Percentiles rank a stretch among this genome's conserved stretches.
Evolutionary conservation across 2,888 invertebrate species (phyloP).

Genomic region (Crepidodera aurea): DNA sequence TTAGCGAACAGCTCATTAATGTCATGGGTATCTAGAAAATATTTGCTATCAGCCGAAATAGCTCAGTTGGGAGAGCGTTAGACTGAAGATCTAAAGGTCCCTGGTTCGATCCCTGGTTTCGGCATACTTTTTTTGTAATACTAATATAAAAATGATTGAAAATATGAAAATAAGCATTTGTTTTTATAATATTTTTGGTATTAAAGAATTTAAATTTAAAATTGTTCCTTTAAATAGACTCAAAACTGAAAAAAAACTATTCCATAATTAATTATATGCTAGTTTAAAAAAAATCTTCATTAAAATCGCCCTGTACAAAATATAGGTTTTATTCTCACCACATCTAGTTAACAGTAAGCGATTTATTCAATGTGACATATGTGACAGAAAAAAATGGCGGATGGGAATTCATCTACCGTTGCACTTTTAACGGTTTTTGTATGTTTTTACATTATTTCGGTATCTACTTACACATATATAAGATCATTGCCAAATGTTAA

Average conservation of each 20-base stretch:
- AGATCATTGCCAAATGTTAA: constrained; percentile 19
- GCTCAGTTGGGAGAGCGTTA: constrained; percentile 85
- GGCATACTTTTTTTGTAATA: constrained; percentile 61
- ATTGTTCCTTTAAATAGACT: too few relatives aligned
- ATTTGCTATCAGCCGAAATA: constrained; percentile 68
- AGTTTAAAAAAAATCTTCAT: too few relatives aligned
- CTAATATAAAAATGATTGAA: too few relatives aligned
- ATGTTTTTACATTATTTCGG: constrained; percentile 27
- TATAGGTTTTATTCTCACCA: too few relatives aligned
- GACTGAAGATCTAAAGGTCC: constrained; percentile 78
- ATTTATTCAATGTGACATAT: neutral
- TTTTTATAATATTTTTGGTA: too few relatives aligned
- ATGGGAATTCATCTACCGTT: constrained; percentile 20
- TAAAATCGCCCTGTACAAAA: too few relatives aligned
- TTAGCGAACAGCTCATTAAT: too few relatives aligned
- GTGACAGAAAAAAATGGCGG: constrained; percentile 18
- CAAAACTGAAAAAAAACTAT: too few relatives aligned
- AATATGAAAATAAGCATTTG: too few relatives aligned
- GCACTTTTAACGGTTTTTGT: constrained; percentile 27
- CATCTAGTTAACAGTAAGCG: neutral
- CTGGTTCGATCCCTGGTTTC: constrained; percentile 77
- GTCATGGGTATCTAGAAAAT: neutral
- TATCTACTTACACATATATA: constrained; percentile 32
- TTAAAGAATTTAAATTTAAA: too few relatives aligned
- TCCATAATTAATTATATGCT: too few relatives aligned